phyloP scores from a whole-genome alignment of 2,888 invertebrate genomes.

The Phytoseiulus persimilis region DNA sequence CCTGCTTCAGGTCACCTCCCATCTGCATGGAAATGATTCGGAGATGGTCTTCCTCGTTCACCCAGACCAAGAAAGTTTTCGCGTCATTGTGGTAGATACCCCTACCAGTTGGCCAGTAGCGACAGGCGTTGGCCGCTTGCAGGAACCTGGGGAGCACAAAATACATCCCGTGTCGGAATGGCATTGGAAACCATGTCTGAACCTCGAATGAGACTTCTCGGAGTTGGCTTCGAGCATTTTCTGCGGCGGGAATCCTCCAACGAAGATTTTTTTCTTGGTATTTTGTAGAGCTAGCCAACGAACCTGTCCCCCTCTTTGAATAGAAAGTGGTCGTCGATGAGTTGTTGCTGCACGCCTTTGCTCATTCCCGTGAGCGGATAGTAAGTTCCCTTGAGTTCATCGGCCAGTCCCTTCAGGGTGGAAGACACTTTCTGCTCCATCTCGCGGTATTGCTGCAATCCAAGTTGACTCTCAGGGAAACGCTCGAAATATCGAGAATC shows the following conservation, averaged over 20 bases:
- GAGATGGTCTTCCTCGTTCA: conserved; percentile 96
- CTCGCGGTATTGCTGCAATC: conserved; percentile 72
- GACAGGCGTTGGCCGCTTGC: conserved; percentile 83
- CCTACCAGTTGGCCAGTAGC: conserved; percentile 80
- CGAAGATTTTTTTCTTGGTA: too few relatives aligned
- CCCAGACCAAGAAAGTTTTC: conserved; percentile 96
- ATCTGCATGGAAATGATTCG: conserved; percentile 97
- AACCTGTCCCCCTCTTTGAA: conserved; percentile 93
- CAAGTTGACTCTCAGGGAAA: background rate
- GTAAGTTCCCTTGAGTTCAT: conserved; percentile 88
- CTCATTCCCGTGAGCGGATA: conserved; percentile 91
- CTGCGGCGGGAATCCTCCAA: too few relatives aligned
- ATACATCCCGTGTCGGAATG: too few relatives aligned
- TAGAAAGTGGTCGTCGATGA: conserved; percentile 95
- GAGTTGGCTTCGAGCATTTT: too few relatives aligned
- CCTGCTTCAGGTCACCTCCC: conserved; percentile 69
- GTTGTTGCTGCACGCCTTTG: conserved; percentile 87
- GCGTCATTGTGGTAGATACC: conserved; percentile 66
- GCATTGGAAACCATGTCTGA: too few relatives aligned
- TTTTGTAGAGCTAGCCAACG: too few relatives aligned
- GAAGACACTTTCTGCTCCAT: conserved; percentile 72
- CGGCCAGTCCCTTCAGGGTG: conserved; percentile 62
- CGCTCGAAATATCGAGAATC: background rate
- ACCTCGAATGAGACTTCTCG: too few relatives aligned
- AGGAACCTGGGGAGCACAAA: conserved; percentile 41